These are phyloP conservation scores for Pipistrellus kuhlii DNA, from an alignment of 2,797 vertebrate genomes.

Conservation along the genomic window DNA sequence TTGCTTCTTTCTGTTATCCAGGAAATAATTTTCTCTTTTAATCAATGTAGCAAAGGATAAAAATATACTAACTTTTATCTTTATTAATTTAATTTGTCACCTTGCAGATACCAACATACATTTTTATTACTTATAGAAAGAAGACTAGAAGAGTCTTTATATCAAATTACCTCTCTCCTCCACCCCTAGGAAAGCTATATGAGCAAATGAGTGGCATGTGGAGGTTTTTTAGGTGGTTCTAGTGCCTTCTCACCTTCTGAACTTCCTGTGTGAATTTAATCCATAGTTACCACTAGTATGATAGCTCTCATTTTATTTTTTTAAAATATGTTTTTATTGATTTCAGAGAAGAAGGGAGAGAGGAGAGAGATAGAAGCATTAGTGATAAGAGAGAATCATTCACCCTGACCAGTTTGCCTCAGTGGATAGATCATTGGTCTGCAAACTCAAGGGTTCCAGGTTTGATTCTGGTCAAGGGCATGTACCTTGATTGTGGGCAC, in stretches of 20 bases:
- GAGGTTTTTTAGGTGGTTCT: background rate
- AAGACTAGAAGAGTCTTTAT: background rate
- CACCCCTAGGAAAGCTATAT: background rate
- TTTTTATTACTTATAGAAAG: conserved; percentile 17
- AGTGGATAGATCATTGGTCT: too few species aligned
- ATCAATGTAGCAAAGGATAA: background rate
- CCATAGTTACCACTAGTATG: background rate
- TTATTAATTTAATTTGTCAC: conserved; percentile 7
- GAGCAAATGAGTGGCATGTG: background rate
- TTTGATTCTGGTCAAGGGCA: too few species aligned
- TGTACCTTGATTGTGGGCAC: too few species aligned
- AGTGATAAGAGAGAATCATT: too few species aligned
- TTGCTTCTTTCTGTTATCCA: background rate
- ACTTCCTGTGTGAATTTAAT: background rate
- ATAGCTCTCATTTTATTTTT: background rate
- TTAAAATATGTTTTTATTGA: too few species aligned
- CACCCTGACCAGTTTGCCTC: too few species aligned
- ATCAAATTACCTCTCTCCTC: accelerated
- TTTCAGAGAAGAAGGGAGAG: too few species aligned
- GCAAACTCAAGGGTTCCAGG: too few species aligned
- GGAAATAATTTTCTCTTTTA: conserved; percentile 1
- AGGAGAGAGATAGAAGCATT: too few species aligned
- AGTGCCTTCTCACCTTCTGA: background rate
- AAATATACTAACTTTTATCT: background rate
- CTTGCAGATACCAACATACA: background rate